Evolutionary conservation across 35 echinoderm and acorn worm genomes (phyloP), one percentile per base, ranked within the genome.

Genomic region (Holothuria glaberrima): DNA sequence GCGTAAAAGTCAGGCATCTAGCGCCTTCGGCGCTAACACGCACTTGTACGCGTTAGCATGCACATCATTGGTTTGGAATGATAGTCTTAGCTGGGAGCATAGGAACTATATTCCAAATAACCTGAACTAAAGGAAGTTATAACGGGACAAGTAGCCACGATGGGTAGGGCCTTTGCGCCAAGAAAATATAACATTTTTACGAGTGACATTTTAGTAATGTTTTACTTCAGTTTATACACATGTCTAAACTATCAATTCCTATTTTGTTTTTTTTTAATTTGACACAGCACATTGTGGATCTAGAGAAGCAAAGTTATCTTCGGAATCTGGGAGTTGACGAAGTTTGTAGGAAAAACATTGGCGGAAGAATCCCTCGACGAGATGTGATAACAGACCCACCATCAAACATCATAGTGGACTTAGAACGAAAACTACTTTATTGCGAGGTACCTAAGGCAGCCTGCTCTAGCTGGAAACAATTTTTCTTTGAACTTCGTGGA

Each of bases 381-480:
- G 30, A 36, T 13, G 50, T 82, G 12, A 58, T 82, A 21, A n/a
- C 24, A 31, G 57, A 82, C 48, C 79, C 79, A 13, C 79, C 79
- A 26, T 9, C 48, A 28, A 82, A 60, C 12, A 58, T 82, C 22
- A 38, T 82, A 41, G 79, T 82, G 7, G 79, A 82, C 57, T 13
- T 33, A 48, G 57, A 88, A 33, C 10, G 71, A 48, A 88, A 71
- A 54, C 86, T 88, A 14, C 19, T 88, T 22, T 88, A 88, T 29
- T 88, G 86, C 38, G 32, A 27, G 16, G 68, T 88, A 24, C 86
- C 86, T 10, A 88, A 88, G 45, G 86, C 44, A 16, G 86, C 86
- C 18, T 71, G 86, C 48, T 65, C 86, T 10, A 88, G 86, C 50
- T 89, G 87, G 87, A 69, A 72, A 26, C 72, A 31, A 16, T 33